Evolutionary conservation across 1,140 invertebrate genomes (phyloP), one percentile per base, ranked within the genome.

Genomic region (Anthonomus grandis): DNA sequence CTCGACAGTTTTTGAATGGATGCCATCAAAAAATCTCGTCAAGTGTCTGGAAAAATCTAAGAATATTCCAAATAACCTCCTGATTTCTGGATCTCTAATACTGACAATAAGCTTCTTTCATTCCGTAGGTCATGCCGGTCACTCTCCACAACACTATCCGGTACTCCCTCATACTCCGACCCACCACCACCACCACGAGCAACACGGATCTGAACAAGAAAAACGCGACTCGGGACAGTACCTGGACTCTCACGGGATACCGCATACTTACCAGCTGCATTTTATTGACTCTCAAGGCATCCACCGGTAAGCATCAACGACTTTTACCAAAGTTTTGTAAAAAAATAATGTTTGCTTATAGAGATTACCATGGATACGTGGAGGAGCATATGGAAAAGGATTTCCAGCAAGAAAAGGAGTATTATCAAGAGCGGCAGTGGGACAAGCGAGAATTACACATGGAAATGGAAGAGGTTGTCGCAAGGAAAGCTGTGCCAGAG

Each of bases 201-300:
- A 49, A 9, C 50, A 65, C n/a, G 45, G 21, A 9, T 39, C 63
- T 12, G 46, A 65, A 17, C 57, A 69, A 19, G 64, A 64, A 19
- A 61, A 64, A 13, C 47, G 63, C 18, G 69, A 71, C 52, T 64
- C 65, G 4, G 66, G 69, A 3, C 62, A 59, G 2, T 73, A 72
- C 53, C 19, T 67, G 8, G 70, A 72, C 45, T 73, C 69, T 9
- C 68, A 71, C 52, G 70, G 71, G 1, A 60, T 67, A 23, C 58
- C 60, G 1, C 70, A 73, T 42, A 49, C 65, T n/a, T 71, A 67
- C 51, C 66, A 71, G 22, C 37, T 73, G 51, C 68, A 68, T 55
- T 73, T 51, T 19, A 69, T 73, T 17, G 71, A 73, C 56, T 67
- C 70, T 12, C 71, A 72, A 52, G 69, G 68, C 6, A 70, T 70